These are phyloP conservation scores for Spilarctia lutea DNA, from an alignment of 2,888 invertebrate species.

Conservation along the genomic window DNA sequence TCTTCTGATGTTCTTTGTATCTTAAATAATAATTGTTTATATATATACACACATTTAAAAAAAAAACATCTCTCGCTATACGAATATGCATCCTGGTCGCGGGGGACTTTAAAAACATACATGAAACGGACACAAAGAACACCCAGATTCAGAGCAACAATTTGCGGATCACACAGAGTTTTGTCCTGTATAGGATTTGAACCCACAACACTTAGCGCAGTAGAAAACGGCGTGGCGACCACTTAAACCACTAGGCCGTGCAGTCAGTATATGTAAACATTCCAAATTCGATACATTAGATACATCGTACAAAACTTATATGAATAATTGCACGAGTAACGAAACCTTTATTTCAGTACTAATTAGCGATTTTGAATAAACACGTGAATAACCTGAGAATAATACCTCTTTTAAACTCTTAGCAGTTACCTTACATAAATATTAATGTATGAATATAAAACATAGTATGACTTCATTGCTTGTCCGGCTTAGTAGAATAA, in stretches of 20 bases:
- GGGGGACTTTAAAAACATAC: no score
- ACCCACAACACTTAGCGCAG: no score
- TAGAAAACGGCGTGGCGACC: no score
- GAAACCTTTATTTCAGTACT: background rate
- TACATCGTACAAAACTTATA: background rate
- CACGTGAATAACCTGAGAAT: background rate
- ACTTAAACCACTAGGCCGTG: no score
- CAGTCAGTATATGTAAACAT: no score
- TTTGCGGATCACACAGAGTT: no score
- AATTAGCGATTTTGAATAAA: background rate
- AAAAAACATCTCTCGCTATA: no score
- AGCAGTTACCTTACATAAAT: conserved; percentile 3
- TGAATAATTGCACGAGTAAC: background rate
- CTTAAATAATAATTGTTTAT: background rate
- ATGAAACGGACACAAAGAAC: no score
- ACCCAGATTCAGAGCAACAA: no score
- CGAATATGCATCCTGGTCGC: no score
- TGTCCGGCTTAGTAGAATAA: conserved; percentile 2
- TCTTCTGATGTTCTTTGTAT: background rate
- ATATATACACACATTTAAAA: background rate
- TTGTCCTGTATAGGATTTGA: no score
- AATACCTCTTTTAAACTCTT: background rate
- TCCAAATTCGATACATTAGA: no score
- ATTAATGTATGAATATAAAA: conserved; percentile 7
- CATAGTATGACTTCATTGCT: conserved; percentile 14